phyloP scores from a whole-genome alignment of 2,888 invertebrate genomes.

The Ophonus ardosiacus region DNA sequence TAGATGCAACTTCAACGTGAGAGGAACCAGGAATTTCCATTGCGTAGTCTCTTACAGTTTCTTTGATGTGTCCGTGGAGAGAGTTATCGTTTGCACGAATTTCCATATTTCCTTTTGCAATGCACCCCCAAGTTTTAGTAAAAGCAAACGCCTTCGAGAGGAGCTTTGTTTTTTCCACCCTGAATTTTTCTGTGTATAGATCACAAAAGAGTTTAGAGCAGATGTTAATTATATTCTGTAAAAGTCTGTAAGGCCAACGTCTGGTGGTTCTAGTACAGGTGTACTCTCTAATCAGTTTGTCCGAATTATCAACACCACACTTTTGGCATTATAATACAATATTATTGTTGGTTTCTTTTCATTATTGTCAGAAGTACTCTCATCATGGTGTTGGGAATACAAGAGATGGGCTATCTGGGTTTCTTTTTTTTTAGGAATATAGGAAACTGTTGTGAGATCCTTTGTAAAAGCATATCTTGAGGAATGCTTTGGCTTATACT shows the following conservation, averaged over 20 bases:
- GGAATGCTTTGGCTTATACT: not conserved
- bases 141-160: not conserved
- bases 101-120: not conserved
- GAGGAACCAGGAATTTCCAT: not conserved
- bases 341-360: slow-evolving; percentile 9
- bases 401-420: not conserved
- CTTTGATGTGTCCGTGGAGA: not conserved
- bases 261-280: not conserved
- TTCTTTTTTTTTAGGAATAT: not conserved
- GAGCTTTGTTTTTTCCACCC: slow-evolving; percentile 11
- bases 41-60: not conserved
- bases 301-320: slow-evolving; percentile 53
- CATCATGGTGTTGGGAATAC: not conserved
- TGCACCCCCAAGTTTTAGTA: not conserved
- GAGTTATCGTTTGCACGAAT: not conserved
- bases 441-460: not conserved
- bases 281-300: slow-evolving; percentile 42
- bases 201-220: not conserved
- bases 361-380: not conserved
- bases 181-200: not conserved
- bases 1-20: not conserved
- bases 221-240: slow-evolving; percentile 6
- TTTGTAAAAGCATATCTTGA: not conserved
- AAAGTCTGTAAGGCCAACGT: slow-evolving; percentile 50
- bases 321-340: slow-evolving; percentile 45